These are phyloP conservation scores for Perdita meconis DNA, from an alignment of 2,888 invertebrate species.

Conservation along the genomic window DNA sequence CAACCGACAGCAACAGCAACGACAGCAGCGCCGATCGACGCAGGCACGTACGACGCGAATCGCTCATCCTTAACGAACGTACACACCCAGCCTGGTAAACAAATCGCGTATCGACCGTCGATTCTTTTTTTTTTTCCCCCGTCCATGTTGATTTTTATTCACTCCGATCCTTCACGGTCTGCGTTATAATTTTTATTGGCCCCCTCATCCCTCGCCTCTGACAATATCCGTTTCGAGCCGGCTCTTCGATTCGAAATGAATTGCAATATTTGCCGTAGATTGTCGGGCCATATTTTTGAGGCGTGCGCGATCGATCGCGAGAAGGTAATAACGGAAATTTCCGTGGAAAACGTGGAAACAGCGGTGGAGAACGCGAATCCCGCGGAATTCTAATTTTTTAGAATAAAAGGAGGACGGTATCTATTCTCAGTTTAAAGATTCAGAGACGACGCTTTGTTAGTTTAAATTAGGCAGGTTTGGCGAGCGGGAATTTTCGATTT, in stretches of 20 bases:
- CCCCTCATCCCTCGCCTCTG: slow-evolving; percentile 16
- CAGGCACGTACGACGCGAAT: neutral
- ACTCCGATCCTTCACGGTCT: slow-evolving; percentile 40
- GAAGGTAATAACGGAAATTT: slow-evolving; percentile 37
- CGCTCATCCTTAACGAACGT: slow-evolving; percentile 39
- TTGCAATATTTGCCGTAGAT: slow-evolving; percentile 48
- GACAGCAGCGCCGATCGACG: neutral
- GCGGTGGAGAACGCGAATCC: neutral
- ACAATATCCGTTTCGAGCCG: slow-evolving; percentile 38
- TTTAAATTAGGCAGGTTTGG: no score
- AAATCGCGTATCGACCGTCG: slow-evolving; percentile 1
- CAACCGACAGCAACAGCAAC: neutral
- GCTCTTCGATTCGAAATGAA: slow-evolving; percentile 28
- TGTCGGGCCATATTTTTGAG: slow-evolving; percentile 35
- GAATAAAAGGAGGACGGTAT: no score
- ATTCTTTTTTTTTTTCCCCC: slow-evolving; percentile 9
- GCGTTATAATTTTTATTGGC: slow-evolving; percentile 48
- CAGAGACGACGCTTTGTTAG: no score
- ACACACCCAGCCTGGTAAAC: neutral
- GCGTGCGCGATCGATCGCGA: slow-evolving; percentile 21
- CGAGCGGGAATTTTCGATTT: no score
- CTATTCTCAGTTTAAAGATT: no score
- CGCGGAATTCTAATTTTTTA: neutral
- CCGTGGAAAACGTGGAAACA: neutral
- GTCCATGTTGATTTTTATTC: slow-evolving; percentile 33